Conservation (phyloP, 2,888 invertebrate genomes). For the Coecobrya sp. region DNA sequence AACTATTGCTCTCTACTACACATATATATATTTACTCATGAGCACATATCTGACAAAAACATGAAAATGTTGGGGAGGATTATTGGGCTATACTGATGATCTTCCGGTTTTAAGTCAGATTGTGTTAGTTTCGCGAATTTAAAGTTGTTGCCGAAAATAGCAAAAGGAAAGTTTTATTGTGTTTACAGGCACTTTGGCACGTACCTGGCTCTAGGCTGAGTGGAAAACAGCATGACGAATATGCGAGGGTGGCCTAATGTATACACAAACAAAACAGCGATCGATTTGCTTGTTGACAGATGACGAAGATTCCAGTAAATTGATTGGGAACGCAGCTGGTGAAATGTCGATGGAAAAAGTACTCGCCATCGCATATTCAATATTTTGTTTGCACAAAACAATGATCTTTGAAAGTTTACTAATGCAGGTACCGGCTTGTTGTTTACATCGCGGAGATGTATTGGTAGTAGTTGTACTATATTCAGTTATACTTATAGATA, state of each 20-base stretch:
- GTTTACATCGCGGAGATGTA: no score
- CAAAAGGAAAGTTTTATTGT: background rate
- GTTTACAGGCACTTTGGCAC: background rate
- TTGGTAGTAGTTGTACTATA: no score
- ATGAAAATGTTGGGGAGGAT: background rate
- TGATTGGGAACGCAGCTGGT: no score
- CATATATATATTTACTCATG: no score
- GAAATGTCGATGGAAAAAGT: no score
- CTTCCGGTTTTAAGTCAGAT: slow-evolving; percentile 22
- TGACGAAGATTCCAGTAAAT: background rate
- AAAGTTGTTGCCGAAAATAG: no score
- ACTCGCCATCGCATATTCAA: no score
- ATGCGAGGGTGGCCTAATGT: background rate
- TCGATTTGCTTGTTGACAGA: background rate
- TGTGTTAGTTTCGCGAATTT: background rate
- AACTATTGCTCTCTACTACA: background rate
- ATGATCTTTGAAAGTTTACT: no score
- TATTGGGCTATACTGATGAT: background rate
- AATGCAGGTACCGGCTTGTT: no score
- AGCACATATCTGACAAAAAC: background rate
- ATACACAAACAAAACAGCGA: background rate
- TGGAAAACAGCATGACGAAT: background rate
- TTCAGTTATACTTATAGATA: no score
- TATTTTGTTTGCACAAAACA: no score
- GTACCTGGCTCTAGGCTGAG: background rate